Conservation (phyloP, 92 coral and sea anemone genomes). For the Anthopleura xanthogrammica region DNA sequence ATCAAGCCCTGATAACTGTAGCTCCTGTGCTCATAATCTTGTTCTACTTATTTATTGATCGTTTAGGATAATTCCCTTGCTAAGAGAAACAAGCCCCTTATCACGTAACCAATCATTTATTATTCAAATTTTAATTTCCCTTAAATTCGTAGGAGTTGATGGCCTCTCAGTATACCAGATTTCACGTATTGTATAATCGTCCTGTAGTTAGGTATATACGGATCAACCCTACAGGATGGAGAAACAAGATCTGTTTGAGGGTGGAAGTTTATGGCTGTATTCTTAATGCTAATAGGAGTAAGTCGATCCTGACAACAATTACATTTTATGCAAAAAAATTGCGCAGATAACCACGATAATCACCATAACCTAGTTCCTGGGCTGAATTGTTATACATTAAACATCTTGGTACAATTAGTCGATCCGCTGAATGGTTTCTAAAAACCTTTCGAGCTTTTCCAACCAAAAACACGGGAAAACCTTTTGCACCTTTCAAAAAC, state of each 20-base stretch:
- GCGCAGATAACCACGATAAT: too few relatives aligned
- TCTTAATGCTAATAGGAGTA: conserved; percentile 31
- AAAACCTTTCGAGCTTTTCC: background rate
- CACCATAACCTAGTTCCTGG: too few relatives aligned
- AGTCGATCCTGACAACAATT: background rate
- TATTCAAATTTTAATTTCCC: too few relatives aligned
- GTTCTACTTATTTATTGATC: too few relatives aligned
- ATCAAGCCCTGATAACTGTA: too few relatives aligned
- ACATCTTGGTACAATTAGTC: background rate
- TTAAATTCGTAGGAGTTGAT: conserved; percentile 9
- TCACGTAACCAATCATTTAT: too few relatives aligned
- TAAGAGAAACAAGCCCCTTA: too few relatives aligned
- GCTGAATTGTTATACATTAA: background rate
- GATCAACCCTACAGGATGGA: conserved; percentile 60
- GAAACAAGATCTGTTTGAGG: conserved; percentile 42
- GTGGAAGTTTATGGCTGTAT: conserved; percentile 58
- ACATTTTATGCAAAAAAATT: background rate
- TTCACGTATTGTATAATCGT: conserved; percentile 30
- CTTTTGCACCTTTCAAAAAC: background rate
- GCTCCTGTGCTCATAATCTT: too few relatives aligned
- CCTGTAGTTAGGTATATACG: conserved; percentile 55
- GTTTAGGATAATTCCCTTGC: too few relatives aligned
- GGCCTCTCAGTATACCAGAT: background rate
- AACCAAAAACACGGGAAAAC: background rate
- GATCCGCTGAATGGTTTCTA: too few relatives aligned